A percentile compares a stretch with the other conserved stretches of the same genome.
phyloP scores from a whole-genome alignment of 1,140 invertebrate genomes.

The Frieseomelitta varia region DNA sequence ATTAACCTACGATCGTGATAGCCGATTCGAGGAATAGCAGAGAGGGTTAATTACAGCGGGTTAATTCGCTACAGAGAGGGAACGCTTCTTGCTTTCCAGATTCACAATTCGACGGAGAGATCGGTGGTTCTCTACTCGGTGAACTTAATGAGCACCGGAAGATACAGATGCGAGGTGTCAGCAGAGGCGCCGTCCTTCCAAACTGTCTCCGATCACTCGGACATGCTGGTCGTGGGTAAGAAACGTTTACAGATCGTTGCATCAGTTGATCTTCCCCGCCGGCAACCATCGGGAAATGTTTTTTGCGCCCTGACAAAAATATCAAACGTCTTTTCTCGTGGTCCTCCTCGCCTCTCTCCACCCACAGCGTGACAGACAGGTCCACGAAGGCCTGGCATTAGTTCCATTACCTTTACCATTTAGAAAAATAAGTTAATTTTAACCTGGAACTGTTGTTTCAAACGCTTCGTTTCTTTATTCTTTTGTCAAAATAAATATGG shows the following conservation, averaged over 20 bases:
- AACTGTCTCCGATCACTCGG: slow-evolving; percentile 89
- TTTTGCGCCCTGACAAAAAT: not conserved
- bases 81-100: slow-evolving; percentile 81
- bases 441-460: not conserved
- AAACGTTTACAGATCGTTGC: slow-evolving; percentile 23
- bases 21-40: not conserved
- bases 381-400: not conserved
- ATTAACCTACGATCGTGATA: not conserved
- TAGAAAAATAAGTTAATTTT: not conserved
- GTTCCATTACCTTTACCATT: not conserved
- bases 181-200: slow-evolving; percentile 91
- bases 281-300: not conserved
- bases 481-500: not conserved
- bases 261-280: not conserved
- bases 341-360: too few species aligned
- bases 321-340: not conserved
- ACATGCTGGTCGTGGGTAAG: slow-evolving; percentile 90
- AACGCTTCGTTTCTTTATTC: not conserved
- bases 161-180: slow-evolving; percentile 92
- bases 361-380: not conserved
- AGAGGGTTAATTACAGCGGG: slow-evolving; percentile 6
- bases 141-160: slow-evolving; percentile 88
- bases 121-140: slow-evolving; percentile 89
- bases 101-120: slow-evolving; percentile 88
- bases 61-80: slow-evolving; percentile 10